These are phyloP conservation scores for Halocaridina rubra DNA, from an alignment of 2,888 invertebrate species.

Conservation along the genomic window DNA sequence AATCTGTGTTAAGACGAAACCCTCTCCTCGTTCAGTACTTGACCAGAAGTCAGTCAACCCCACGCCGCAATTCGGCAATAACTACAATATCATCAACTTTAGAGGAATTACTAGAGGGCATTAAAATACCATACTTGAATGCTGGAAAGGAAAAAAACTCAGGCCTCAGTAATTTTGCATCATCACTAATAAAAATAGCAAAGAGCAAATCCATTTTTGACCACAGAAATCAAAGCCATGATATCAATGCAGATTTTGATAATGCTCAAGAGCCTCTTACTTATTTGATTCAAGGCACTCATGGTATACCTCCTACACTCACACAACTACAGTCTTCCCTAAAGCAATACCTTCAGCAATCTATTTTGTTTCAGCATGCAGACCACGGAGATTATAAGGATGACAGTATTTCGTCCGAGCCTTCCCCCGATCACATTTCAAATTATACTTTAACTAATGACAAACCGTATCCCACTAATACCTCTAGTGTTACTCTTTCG, in stretches of 20 bases:
- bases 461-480: neutral
- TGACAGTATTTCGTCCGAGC: neutral
- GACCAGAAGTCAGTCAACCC: neutral
- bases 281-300: neutral
- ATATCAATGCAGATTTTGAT: neutral
- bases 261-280: neutral
- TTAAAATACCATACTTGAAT: neutral
- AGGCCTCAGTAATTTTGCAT: neutral
- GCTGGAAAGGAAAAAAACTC: neutral
- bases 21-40: neutral
- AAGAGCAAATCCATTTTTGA: neutral
- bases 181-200: neutral
- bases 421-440: neutral
- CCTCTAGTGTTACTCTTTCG: neutral
- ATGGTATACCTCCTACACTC: neutral
- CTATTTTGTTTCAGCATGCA: neutral
- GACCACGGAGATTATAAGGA: no score
- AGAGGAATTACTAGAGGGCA: no score
- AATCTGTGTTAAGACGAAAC: neutral
- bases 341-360: neutral
- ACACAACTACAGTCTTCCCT: neutral
- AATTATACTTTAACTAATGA: no score
- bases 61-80: no score
- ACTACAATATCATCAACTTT: no score
- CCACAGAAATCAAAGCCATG: neutral